phyloP scores from a whole-genome alignment of 2,113 vertebrate species.

The Pseudorectes ferrugineus region DNA sequence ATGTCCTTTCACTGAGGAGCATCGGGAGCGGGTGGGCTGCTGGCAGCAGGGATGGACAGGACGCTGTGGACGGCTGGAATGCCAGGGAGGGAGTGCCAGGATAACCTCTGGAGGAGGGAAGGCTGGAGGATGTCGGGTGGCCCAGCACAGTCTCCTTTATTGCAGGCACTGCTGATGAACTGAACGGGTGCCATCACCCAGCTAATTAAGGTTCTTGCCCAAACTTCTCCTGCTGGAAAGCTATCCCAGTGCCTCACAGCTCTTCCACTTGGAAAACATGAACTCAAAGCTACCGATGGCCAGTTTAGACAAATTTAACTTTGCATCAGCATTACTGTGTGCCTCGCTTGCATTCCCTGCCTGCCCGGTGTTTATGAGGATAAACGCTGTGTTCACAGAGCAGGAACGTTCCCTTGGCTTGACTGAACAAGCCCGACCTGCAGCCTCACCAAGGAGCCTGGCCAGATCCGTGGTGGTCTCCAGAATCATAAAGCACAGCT shows the following conservation, averaged over 20 bases:
- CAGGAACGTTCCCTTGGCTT: not conserved
- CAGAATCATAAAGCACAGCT: not conserved
- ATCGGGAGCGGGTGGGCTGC: not conserved
- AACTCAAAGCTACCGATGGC: not conserved
- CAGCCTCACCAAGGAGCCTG: not conserved
- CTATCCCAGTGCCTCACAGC: not conserved
- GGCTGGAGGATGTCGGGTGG: not conserved
- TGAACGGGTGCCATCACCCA: not conserved
- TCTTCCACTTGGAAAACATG: not conserved
- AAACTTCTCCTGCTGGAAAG: conserved; percentile 34
- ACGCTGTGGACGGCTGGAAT: not conserved
- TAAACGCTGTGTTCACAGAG: not conserved
- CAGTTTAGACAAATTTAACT: conserved; percentile 35
- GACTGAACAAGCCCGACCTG: not conserved
- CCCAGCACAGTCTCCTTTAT: not conserved
- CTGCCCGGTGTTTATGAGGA: not conserved
- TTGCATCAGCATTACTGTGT: not conserved
- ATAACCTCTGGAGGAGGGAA: not conserved
- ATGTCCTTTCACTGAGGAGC: not conserved
- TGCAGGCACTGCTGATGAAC: not conserved
- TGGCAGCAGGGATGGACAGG: not conserved
- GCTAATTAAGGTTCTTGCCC: conserved; percentile 43
- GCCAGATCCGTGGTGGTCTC: not conserved
- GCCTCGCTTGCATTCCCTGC: not conserved
- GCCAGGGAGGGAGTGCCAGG: not conserved